Base-by-base conservation (phyloP, 2,888 invertebrate genomes). In the Phanerotoma sp. region DNA sequence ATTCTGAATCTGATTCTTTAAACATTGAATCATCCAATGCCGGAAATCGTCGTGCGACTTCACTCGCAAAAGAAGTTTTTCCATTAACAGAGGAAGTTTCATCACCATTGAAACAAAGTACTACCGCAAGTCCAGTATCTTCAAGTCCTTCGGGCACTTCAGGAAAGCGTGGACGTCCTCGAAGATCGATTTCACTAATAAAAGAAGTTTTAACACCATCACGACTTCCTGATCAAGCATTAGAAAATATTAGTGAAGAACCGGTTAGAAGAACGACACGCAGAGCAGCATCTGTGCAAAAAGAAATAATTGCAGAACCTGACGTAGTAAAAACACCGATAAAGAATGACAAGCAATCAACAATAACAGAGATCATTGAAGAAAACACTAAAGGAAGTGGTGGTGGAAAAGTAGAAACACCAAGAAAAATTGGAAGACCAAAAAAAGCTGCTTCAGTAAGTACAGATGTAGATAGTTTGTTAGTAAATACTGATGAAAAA, bases 261-360 rank as follows among this genome's bases (percentile, higher is more conserved):
- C 60, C 67, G 4, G 46, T 63, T 0, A 63, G 68, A 41, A 65
- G 70, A 51, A 67, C 62, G 28, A 57, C 66, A 1, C 66, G 72
- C 54, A 64, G 67, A 2, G 65, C 68, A 22, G 53, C 61, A 4
- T 69, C 66, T 2, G 57, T 65, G 1, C 70, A 66, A 18, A 69
- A 66, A 41, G 71, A 72, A 44, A 49, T 40, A 1, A 63, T 38
- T n/a, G 15, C 45, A 4, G 42, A 44, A 4, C 51, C 53, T 2
- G 63, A 63, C 7, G 53, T 59, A 6, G 5, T 28, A 9, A n/a
- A 56, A 6, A 16, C 21, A 5, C 44, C 16, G 3, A 61, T n/a
- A n/a, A n/a, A n/a, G n/a, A n/a, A n/a, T n/a, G n/a, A n/a, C n/a
- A n/a, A n/a, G n/a, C n/a, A n/a, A n/a, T n/a, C n/a, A n/a, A n/a